Evolutionary conservation across 92 coral and sea anemone species (phyloP).

Genomic region (Nematostella vectensis): DNA sequence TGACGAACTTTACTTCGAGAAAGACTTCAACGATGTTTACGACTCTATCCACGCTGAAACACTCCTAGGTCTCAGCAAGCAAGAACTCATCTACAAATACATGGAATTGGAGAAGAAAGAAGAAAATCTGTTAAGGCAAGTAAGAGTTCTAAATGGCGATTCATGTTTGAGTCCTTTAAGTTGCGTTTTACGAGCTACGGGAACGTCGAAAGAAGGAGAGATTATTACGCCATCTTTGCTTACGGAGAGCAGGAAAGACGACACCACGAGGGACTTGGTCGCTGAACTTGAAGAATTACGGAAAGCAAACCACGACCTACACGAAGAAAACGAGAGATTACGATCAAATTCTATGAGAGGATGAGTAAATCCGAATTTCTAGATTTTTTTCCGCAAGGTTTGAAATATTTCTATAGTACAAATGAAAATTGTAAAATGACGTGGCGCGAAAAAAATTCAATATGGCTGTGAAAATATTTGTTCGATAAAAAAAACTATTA

Average conservation of each 20-base stretch:
- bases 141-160: conserved; percentile 6
- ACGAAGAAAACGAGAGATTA: conserved; percentile 74
- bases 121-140: conserved; percentile 39
- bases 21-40: conserved; percentile 84
- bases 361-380: conserved; percentile 9
- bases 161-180: conserved; percentile 9
- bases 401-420: not conserved
- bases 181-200: not conserved
- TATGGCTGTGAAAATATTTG: conserved; percentile 13
- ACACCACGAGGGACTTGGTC: conserved; percentile 17
- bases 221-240: not conserved
- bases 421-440: conserved; percentile 8
- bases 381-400: not conserved
- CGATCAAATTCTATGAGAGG: conserved; percentile 8
- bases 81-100: conserved; percentile 61
- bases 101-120: conserved; percentile 55
- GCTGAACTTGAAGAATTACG: conserved; percentile 61
- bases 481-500: too few relatives aligned
- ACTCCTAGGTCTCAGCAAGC: conserved; percentile 55
- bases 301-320: conserved; percentile 41
- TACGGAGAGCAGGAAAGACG: not conserved
- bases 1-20: conserved; percentile 61
- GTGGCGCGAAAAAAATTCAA: conserved; percentile 30
- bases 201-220: not conserved
- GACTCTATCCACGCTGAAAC: conserved; percentile 68